Percentiles rank a stretch among this genome's conserved stretches.
These are phyloP conservation scores for Rhinatrema bivittatum DNA, from an alignment of 2,797 vertebrate species.

Conservation along the genomic window DNA sequence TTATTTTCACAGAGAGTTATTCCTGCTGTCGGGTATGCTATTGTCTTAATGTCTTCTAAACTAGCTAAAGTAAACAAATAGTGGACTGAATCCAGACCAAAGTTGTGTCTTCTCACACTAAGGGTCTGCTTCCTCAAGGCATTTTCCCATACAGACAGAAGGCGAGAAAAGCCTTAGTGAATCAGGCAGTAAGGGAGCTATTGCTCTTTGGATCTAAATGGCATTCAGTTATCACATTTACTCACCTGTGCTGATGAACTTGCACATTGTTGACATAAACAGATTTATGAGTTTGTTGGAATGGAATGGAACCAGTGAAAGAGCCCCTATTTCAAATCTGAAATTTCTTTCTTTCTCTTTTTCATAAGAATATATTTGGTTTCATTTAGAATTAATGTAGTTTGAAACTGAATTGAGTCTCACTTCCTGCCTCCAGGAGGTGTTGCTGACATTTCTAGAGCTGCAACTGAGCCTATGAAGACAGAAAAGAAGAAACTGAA, in stretches of 20 bases:
- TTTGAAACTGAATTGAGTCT: conserved; percentile 53
- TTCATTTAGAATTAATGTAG: conserved; percentile 53
- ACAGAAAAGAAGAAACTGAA: neutral
- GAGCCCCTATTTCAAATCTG: conserved; percentile 47
- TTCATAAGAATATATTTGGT: conserved; percentile 46
- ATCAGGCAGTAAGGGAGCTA: conserved; percentile 31
- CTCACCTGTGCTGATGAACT: conserved; percentile 38
- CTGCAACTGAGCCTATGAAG: neutral
- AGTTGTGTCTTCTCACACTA: too few relatives aligned
- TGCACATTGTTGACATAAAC: conserved; percentile 35
- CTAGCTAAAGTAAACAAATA: conserved; percentile 15
- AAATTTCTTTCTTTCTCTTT: too few relatives aligned
- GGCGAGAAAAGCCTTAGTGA: too few relatives aligned
- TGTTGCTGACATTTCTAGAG: conserved; percentile 35
- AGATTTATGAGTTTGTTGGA: conserved; percentile 46
- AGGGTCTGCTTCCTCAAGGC: too few relatives aligned
- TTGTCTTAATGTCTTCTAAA: conserved; percentile 10
- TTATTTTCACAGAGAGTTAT: neutral
- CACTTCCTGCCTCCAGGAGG: conserved; percentile 32
- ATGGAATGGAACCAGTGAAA: conserved; percentile 36
- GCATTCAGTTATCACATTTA: conserved; percentile 36
- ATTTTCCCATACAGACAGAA: too few relatives aligned
- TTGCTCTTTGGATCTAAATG: conserved; percentile 32
- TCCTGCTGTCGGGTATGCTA: neutral
- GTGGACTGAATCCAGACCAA: neutral